These are phyloP conservation scores for Phalangium opilio DNA, from an alignment of 2,888 invertebrate species.

Conservation along the genomic window DNA sequence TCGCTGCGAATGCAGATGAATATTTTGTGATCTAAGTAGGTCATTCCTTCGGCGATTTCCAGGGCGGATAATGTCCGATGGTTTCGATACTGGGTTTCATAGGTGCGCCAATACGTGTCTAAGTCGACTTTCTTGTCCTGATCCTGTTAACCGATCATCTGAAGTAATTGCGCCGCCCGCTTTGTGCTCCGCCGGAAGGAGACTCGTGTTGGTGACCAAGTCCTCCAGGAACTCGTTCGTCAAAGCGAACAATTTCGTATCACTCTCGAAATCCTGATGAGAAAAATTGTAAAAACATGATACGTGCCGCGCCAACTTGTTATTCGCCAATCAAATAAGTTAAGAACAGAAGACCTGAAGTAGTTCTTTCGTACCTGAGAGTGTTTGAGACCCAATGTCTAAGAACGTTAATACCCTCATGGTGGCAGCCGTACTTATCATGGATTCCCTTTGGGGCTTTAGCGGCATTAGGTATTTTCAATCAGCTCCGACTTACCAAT, in stretches of 20 bases:
- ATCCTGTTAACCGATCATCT: slow-evolving; percentile 56
- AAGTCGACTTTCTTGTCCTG: slow-evolving; percentile 50
- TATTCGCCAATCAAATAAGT: no score
- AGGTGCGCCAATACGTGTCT: slow-evolving; percentile 45
- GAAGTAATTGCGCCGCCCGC: slow-evolving; percentile 65
- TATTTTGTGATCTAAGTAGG: slow-evolving; percentile 78
- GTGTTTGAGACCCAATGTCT: slow-evolving; percentile 87
- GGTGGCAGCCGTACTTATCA: slow-evolving; percentile 81
- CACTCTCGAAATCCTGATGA: slow-evolving; percentile 57
- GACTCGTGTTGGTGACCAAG: slow-evolving; percentile 57
- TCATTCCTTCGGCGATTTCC: slow-evolving; percentile 84
- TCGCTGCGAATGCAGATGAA: slow-evolving; percentile 75
- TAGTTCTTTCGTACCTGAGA: slow-evolving; percentile 40
- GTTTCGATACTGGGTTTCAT: slow-evolving; percentile 65
- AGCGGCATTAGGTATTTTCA: slow-evolving; percentile 22
- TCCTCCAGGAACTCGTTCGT: slow-evolving; percentile 77
- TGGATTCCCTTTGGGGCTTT: slow-evolving; percentile 43
- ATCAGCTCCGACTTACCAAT: slow-evolving; percentile 25
- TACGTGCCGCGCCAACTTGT: no score
- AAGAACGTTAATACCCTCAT: slow-evolving; percentile 80
- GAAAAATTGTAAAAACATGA: no score
- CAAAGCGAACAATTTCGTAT: slow-evolving; percentile 52
- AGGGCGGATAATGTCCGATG: slow-evolving; percentile 72
- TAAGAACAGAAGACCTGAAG: no score
- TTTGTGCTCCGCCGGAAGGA: slow-evolving; percentile 74